phyloP scores from a whole-genome alignment of 1,140 invertebrate genomes.

The Carcinoscorpius rotundicauda region DNA sequence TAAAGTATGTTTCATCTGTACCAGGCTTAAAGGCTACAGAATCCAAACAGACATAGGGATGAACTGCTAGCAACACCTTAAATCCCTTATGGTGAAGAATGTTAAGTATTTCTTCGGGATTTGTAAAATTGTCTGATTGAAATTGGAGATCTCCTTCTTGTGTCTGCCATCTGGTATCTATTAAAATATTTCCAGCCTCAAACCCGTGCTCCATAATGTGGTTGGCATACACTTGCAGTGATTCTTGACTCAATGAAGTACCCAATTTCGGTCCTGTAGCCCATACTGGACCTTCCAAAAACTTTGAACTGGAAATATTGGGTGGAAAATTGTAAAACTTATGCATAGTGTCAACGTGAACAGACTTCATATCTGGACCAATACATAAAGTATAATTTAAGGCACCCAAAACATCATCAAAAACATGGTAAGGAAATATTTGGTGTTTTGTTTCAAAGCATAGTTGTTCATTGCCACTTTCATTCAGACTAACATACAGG shows the following conservation, averaged over 20 bases:
- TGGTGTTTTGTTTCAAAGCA: conserved; percentile 61
- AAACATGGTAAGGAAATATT: conserved; percentile 54
- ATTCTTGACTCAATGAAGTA: conserved; percentile 20
- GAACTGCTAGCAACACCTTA: conserved; percentile 65
- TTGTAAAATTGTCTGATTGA: conserved; percentile 43
- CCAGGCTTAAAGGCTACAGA: conserved; percentile 18
- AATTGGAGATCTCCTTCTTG: conserved; percentile 40
- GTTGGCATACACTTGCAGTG: conserved; percentile 23
- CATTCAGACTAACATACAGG: conserved; percentile 44
- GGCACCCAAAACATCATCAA: conserved; percentile 45
- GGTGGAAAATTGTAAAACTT: conserved; percentile 8
- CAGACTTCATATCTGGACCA: conserved; percentile 55
- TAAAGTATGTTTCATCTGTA: conserved; percentile 15
- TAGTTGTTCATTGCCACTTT: conserved; percentile 31
- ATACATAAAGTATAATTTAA: conserved; percentile 77
- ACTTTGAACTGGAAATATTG: conserved; percentile 12
- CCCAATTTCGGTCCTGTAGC: conserved; percentile 20
- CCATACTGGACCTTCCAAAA: conserved; percentile 24
- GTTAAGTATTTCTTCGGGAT: conserved; percentile 62
- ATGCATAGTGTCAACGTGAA: conserved; percentile 55
- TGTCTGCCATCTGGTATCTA: conserved; percentile 42
- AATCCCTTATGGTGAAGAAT: conserved; percentile 67
- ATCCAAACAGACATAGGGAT: conserved; percentile 43
- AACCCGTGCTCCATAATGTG: conserved; percentile 34
- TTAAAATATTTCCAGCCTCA: conserved; percentile 39